Percentiles rank a stretch among this genome's conserved stretches.
These are phyloP conservation scores for Leguminivora glycinivorella DNA, from an alignment of 1,140 invertebrate genomes.

Conservation along the genomic window DNA sequence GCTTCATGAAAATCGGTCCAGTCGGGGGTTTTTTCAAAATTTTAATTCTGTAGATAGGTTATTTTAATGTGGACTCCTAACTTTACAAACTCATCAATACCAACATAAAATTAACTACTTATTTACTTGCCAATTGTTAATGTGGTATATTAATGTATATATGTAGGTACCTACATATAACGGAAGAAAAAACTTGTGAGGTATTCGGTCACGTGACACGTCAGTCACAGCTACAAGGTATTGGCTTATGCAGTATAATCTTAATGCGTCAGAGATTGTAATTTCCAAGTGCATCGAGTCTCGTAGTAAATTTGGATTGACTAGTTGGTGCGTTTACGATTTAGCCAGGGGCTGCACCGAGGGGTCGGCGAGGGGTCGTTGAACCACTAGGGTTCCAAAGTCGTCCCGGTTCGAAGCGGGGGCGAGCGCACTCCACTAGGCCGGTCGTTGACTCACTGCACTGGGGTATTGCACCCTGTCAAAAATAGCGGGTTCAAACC, in stretches of 20 bases:
- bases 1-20: too few relatives aligned
- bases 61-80: too few relatives aligned
- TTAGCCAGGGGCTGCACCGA: slow-evolving; percentile 48
- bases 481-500: slow-evolving; percentile 54
- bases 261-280: neutral
- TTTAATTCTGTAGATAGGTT: too few relatives aligned
- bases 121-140: too few relatives aligned
- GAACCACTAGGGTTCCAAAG: slow-evolving; percentile 66
- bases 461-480: slow-evolving; percentile 55
- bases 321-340: slow-evolving; percentile 42
- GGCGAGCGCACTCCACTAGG: slow-evolving; percentile 58
- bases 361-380: slow-evolving; percentile 60
- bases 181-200: too few relatives aligned
- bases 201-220: too few relatives aligned
- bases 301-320: slow-evolving; percentile 30
- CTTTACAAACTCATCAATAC: too few relatives aligned
- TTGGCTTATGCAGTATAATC: neutral
- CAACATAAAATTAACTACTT: too few relatives aligned
- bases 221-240: neutral
- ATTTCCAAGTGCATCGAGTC: neutral
- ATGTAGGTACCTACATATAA: too few relatives aligned
- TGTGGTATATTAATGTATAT: too few relatives aligned
- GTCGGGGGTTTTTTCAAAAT: too few relatives aligned
- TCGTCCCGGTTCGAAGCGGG: slow-evolving; percentile 49
- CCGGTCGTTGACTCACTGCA: slow-evolving; percentile 67